Evolutionary conservation across 2,797 vertebrate genomes (phyloP).

Genomic region (Ispidina picta): DNA sequence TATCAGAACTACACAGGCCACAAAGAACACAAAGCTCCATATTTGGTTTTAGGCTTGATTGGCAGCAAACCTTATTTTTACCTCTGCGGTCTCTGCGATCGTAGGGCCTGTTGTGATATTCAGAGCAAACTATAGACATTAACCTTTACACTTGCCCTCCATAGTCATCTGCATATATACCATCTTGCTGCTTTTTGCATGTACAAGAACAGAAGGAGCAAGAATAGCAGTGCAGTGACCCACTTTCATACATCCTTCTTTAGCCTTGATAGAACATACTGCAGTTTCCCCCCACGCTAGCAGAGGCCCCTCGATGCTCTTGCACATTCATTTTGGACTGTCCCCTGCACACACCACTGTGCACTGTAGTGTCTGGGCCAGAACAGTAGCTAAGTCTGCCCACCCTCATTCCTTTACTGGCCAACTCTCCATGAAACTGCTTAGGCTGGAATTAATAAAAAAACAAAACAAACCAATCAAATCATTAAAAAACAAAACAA

Average conservation of each 20-base stretch:
- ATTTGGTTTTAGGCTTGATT: not conserved
- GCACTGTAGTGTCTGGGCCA: not conserved
- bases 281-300: not conserved
- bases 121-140: constrained; percentile 39
- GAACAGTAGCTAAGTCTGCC: not conserved
- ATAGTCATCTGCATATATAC: constrained; percentile 61
- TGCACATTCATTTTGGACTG: not conserved
- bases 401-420: not conserved
- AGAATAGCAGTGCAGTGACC: constrained; percentile 57
- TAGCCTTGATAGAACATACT: not conserved
- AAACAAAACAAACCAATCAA: not conserved
- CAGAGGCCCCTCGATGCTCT: not conserved
- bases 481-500: too few relatives aligned
- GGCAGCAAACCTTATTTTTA: not conserved
- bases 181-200: constrained; percentile 43
- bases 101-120: constrained; percentile 16
- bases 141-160: constrained; percentile 22
- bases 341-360: not conserved
- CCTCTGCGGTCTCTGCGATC: not conserved
- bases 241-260: constrained; percentile 30
- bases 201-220: constrained; percentile 46
- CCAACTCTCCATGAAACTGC: not conserved
- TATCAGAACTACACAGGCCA: not conserved
- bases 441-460: not conserved
- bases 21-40: not conserved